Base-by-base conservation (phyloP, 2,888 invertebrate genomes). In the Raillietiella orientalis region DNA sequence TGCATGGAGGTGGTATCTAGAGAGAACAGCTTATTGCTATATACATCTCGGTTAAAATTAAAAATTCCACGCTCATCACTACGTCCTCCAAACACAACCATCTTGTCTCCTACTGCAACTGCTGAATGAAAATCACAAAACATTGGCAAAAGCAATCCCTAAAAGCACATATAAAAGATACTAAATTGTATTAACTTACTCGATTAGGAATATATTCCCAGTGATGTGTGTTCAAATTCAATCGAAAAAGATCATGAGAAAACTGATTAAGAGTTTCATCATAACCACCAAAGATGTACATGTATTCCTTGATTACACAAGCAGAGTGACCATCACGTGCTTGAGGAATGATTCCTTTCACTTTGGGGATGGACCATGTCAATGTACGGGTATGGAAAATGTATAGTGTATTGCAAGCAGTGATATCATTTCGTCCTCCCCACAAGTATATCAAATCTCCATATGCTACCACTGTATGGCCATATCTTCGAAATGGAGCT, bases 291-390 rank as follows among this genome's bases (percentile, higher is more conserved):
- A 29, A 29, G 5, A 29, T 17, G 39, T 66, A 72, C 77, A 82
- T 79, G 38, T 54, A 58, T 37, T 66, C 56, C 28, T 55, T 54
- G 35, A 71, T 64, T 19, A 19, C 19, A 19, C 19, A 19, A 8
- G 82, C 77, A 1, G 77, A 66, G 44, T 87, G 84, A 0, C 84
- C 87, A 47, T 87, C 84, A 36, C 79, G 57, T 1, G 75, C 67
- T 29, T 62, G 62, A 0, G 84, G 84, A 15, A 63, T 49, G 24
- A 49, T 49, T 1, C 79, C 79, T 2, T 51, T 49, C 1, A 64
- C 63, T 22, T 43, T 33, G 6, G 65, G 66, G 2, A 55, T 54
- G 11, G 53, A 57, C 70, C 71, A 72, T 37, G 54, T 53, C 17
- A 59, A 35, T 41, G 39, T 34, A 58, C 56, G 43, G 6, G 70